Percentiles rank a stretch among this genome's conserved stretches.
phyloP scores from a whole-genome alignment of 2,113 vertebrate genomes.

The Hemichromis elongatus region DNA sequence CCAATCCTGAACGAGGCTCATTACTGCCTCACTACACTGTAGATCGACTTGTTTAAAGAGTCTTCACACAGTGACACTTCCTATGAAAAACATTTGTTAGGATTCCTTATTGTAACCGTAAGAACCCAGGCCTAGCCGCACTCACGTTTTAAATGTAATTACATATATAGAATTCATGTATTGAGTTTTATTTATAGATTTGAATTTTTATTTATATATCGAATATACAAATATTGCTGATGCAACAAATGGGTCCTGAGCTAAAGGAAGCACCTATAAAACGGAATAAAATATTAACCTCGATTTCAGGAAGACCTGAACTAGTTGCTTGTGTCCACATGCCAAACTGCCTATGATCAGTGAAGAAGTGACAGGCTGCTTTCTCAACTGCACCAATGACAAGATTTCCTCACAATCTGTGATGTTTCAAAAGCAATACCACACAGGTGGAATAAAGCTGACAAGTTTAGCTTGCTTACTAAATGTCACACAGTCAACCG shows the following conservation, averaged over 20 bases:
- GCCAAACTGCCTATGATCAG: not conserved
- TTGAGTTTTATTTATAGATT: not conserved
- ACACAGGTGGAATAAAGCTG: slow-evolving; percentile 12
- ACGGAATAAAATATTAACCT: not conserved
- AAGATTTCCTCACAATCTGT: not conserved
- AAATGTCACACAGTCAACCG: slow-evolving; percentile 9
- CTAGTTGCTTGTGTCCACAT: not conserved
- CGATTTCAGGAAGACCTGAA: not conserved
- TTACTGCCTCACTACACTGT: not conserved
- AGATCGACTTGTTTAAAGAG: not conserved
- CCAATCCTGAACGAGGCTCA: not conserved
- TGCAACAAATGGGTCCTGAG: not conserved
- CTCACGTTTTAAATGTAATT: not conserved
- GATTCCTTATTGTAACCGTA: not conserved
- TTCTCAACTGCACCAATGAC: not conserved
- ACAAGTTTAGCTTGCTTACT: slow-evolving; percentile 11
- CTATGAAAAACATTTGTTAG: not conserved
- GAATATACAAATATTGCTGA: not conserved
- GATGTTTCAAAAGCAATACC: not conserved
- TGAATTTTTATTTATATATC: not conserved
- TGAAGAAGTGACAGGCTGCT: not conserved
- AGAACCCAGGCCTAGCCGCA: not conserved
- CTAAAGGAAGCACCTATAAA: not conserved
- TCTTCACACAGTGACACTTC: not conserved
- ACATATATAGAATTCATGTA: not conserved